phyloP scores from a whole-genome alignment of 2,797 vertebrate species.

The Diplodus puntazzo region DNA sequence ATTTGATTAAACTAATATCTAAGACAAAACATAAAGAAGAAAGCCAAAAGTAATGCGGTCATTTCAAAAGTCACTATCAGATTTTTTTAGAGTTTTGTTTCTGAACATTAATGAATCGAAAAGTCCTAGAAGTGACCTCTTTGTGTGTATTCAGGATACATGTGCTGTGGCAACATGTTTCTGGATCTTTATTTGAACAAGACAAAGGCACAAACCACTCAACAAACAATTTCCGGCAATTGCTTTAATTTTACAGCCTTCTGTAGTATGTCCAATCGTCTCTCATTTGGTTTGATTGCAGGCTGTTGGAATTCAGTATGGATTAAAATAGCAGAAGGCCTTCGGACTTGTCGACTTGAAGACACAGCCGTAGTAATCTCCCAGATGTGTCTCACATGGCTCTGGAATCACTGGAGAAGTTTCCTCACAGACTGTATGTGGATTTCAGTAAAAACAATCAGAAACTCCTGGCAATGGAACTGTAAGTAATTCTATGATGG shows the following conservation, averaged over 20 bases:
- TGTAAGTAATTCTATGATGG: constrained; percentile 72
- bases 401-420: constrained; percentile 68
- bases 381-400: constrained; percentile 81
- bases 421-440: constrained; percentile 62
- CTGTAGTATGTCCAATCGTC: constrained; percentile 71
- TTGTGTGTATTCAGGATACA: constrained; percentile 20
- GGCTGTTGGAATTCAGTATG: constrained; percentile 70
- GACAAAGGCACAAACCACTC: constrained; percentile 64
- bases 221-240: constrained; percentile 63
- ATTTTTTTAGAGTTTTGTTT: constrained; percentile 17
- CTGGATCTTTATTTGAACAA: constrained; percentile 60
- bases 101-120: constrained; percentile 28
- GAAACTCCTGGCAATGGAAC: constrained; percentile 67
- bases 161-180: constrained; percentile 12
- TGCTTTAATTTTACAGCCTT: constrained; percentile 69
- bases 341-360: constrained; percentile 61
- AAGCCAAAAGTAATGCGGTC: constrained; percentile 13
- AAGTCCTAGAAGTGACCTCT: constrained; percentile 15
- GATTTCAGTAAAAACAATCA: constrained; percentile 78
- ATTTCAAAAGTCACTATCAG: constrained; percentile 3
- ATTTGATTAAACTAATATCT: constrained; percentile 52
- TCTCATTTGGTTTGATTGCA: constrained; percentile 76
- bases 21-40: constrained; percentile 26
- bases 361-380: constrained; percentile 70
- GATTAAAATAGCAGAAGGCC: constrained; percentile 80